These are phyloP conservation scores for Hipposideros larvatus DNA, from an alignment of 2,797 vertebrate genomes.

Conservation along the genomic window DNA sequence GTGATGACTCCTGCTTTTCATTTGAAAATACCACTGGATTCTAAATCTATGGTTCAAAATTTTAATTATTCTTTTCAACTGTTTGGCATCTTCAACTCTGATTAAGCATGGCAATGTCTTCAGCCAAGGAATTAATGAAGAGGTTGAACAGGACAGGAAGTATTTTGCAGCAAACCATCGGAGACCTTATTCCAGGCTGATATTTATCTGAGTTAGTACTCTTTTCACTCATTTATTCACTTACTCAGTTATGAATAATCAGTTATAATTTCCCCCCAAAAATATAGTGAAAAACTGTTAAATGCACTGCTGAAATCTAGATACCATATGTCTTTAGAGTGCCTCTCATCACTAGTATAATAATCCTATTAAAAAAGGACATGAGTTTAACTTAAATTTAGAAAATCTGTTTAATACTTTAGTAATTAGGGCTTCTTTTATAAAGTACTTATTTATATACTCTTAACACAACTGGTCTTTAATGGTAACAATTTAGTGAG, in stretches of 20 bases:
- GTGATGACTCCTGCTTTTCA: neutral
- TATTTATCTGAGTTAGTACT: neutral
- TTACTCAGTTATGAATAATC: neutral
- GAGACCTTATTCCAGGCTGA: neutral
- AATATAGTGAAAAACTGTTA: slow-evolving; percentile 3
- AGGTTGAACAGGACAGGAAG: neutral
- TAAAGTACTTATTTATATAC: slow-evolving; percentile 14
- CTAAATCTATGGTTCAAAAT: neutral
- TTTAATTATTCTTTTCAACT: slow-evolving; percentile 45
- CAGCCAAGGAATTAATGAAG: slow-evolving; percentile 46
- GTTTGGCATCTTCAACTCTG: slow-evolving; percentile 40
- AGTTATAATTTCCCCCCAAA: neutral
- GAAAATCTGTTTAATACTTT: slow-evolving; percentile 32
- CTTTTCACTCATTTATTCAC: neutral
- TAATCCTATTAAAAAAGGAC: slow-evolving; percentile 17
- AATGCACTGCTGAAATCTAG: neutral
- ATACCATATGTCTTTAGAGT: neutral
- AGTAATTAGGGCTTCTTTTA: slow-evolving; percentile 1
- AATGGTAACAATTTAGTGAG: slow-evolving; percentile 12
- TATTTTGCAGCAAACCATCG: neutral
- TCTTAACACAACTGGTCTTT: neutral
- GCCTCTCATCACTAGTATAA: neutral
- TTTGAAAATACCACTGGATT: neutral
- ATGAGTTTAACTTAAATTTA: slow-evolving; percentile 29
- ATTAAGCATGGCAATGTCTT: neutral